Conservation (phyloP, 2,888 invertebrate species). For the Serripes groenlandicus region DNA sequence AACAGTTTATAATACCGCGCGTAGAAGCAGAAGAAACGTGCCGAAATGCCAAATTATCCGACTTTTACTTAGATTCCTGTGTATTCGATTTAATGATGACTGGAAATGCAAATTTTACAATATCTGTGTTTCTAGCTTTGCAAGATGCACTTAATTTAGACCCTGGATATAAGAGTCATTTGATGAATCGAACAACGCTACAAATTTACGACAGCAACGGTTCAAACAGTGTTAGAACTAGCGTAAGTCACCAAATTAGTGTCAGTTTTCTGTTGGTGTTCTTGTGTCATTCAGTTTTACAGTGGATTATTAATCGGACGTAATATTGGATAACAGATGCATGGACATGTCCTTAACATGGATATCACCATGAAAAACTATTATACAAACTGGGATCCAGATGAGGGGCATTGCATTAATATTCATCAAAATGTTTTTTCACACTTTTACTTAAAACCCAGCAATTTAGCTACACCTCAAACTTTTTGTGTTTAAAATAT, state of each 20-base stretch:
- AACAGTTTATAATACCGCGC: constrained; percentile 76
- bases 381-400: too few relatives aligned
- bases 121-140: constrained; percentile 87
- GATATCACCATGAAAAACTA: background rate
- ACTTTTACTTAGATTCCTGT: constrained; percentile 89
- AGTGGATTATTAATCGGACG: constrained; percentile 25
- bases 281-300: constrained; percentile 26
- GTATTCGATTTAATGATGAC: constrained; percentile 89
- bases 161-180: constrained; percentile 86
- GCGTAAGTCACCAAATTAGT: constrained; percentile 44
- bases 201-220: constrained; percentile 68
- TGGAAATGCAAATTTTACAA: constrained; percentile 87
- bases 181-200: constrained; percentile 77
- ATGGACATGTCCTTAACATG: constrained; percentile 35
- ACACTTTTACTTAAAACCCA: too few relatives aligned
- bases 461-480: too few relatives aligned
- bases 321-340: constrained; percentile 59
- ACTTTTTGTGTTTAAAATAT: too few relatives aligned
- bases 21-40: constrained; percentile 85
- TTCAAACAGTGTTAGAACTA: constrained; percentile 49
- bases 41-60: constrained; percentile 86
- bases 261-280: constrained; percentile 56
- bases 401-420: too few relatives aligned
- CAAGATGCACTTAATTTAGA: constrained; percentile 85
- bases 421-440: too few relatives aligned